A percentile compares a stretch with the other conserved stretches of the same genome.
Evolutionary conservation across 2,888 invertebrate genomes (phyloP).

Genomic region (Lissocephala sabroskyi): DNA sequence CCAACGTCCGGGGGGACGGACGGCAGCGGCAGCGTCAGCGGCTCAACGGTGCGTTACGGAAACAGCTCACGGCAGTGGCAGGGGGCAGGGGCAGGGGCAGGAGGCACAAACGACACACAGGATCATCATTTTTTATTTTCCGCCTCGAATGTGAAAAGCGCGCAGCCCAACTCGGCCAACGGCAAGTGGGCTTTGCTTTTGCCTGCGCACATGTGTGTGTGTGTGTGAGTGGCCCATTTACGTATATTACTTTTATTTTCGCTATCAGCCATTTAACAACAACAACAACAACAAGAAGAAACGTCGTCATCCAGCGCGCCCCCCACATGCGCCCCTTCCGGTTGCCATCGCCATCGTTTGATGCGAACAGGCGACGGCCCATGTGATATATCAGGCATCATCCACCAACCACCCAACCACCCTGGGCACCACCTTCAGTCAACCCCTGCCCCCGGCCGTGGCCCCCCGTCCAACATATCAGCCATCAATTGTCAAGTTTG

Average conservation of each 20-base stretch:
- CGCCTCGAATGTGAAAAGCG: slow-evolving; percentile 55
- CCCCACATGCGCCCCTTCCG: slow-evolving; percentile 7
- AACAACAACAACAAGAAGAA: too few relatives aligned
- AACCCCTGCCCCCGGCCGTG: too few relatives aligned
- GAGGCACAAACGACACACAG: slow-evolving; percentile 38
- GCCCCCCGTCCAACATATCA: too few relatives aligned
- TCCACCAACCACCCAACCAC: too few relatives aligned
- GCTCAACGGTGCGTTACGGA: slow-evolving; percentile 10
- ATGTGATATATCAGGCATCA: too few relatives aligned
- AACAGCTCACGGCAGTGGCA: slow-evolving; percentile 8
- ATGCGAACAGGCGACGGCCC: too few relatives aligned
- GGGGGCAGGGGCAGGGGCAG: too few relatives aligned
- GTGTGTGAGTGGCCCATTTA: slow-evolving; percentile 23
- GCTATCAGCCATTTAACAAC: slow-evolving; percentile 56
- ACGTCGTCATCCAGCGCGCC: too few relatives aligned
- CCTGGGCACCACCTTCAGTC: too few relatives aligned
- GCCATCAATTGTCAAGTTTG: too few relatives aligned
- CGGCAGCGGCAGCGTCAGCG: slow-evolving; percentile 1
- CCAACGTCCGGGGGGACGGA: slow-evolving; percentile 1
- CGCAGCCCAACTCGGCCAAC: slow-evolving; percentile 48
- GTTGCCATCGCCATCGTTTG: too few relatives aligned
- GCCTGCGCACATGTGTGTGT: slow-evolving; percentile 10
- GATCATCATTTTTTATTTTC: slow-evolving; percentile 72
- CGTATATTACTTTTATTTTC: slow-evolving; percentile 56
- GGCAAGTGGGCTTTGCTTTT: slow-evolving; percentile 31